A percentile compares a stretch with the other conserved stretches of the same genome.
Conservation (phyloP, 2,797 vertebrate genomes). For the Urosaurus nigricauda region DNA sequence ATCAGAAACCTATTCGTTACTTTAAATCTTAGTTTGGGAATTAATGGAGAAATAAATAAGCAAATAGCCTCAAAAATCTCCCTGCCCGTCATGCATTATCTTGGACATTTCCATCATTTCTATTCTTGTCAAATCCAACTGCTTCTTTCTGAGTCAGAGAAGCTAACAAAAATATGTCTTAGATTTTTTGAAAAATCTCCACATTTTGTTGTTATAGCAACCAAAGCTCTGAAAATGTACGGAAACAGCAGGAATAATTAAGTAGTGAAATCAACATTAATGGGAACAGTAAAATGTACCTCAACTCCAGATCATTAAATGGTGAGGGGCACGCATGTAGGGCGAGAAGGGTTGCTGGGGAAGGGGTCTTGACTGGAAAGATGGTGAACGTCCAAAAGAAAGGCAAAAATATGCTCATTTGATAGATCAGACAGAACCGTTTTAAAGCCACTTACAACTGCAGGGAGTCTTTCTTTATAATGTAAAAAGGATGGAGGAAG, state of each 20-base stretch:
- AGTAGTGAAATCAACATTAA: constrained; percentile 47
- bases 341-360: not conserved
- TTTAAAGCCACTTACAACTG: not conserved
- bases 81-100: constrained; percentile 22
- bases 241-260: constrained; percentile 73
- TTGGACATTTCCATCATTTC: constrained; percentile 7
- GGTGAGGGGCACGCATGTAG: not conserved
- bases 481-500: not conserved
- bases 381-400: constrained; percentile 4
- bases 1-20: constrained; percentile 13
- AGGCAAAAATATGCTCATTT: not conserved
- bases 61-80: not conserved
- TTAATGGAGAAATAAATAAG: not conserved
- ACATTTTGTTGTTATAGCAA: constrained; percentile 78
- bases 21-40: constrained; percentile 8
- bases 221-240: constrained; percentile 70
- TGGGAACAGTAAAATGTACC: constrained; percentile 30
- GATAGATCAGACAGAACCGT: not conserved
- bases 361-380: not conserved
- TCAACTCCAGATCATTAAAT: constrained; percentile 18
- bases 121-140: constrained; percentile 18
- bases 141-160: constrained; percentile 39
- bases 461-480: not conserved
- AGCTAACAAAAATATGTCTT: constrained; percentile 37
- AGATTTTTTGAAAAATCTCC: constrained; percentile 38